Conservation (phyloP, 2,888 invertebrate genomes). For the Apotomis turbidana region DNA sequence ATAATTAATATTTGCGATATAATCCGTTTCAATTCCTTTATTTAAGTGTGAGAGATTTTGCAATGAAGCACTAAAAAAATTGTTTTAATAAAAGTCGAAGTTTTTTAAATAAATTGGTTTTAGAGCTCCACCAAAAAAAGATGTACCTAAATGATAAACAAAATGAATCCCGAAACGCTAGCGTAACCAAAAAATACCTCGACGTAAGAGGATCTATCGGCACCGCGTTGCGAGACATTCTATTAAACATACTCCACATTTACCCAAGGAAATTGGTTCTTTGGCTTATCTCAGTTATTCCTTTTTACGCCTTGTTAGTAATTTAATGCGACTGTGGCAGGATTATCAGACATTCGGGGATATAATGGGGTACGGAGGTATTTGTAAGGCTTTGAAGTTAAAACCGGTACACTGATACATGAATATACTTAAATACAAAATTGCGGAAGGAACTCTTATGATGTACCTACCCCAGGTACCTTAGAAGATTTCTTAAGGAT, state of each 20-base stretch:
- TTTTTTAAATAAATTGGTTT: background rate
- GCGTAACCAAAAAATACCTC: conserved; percentile 12
- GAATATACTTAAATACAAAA: background rate
- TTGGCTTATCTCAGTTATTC: conserved; percentile 43
- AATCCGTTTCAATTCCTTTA: too few species aligned
- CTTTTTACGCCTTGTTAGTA: conserved; percentile 41
- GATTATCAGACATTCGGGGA: conserved; percentile 27
- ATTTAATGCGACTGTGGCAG: conserved; percentile 34
- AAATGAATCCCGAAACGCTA: background rate
- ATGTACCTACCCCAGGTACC: background rate
- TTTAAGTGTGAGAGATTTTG: too few species aligned
- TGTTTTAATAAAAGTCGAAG: too few species aligned
- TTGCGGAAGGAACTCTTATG: background rate
- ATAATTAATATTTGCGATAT: too few species aligned
- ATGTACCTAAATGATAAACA: background rate
- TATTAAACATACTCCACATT: conserved; percentile 44
- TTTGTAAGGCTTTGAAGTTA: conserved; percentile 19
- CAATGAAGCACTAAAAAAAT: too few species aligned
- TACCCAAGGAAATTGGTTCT: conserved; percentile 44
- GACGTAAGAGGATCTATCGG: conserved; percentile 24
- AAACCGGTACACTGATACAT: background rate
- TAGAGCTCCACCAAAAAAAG: too few species aligned
- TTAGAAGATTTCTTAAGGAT: background rate
- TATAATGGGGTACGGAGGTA: conserved; percentile 12
- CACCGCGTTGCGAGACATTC: conserved; percentile 37